phyloP scores from a whole-genome alignment of 2,888 invertebrate genomes.

The Leptopilina drosophilae region DNA sequence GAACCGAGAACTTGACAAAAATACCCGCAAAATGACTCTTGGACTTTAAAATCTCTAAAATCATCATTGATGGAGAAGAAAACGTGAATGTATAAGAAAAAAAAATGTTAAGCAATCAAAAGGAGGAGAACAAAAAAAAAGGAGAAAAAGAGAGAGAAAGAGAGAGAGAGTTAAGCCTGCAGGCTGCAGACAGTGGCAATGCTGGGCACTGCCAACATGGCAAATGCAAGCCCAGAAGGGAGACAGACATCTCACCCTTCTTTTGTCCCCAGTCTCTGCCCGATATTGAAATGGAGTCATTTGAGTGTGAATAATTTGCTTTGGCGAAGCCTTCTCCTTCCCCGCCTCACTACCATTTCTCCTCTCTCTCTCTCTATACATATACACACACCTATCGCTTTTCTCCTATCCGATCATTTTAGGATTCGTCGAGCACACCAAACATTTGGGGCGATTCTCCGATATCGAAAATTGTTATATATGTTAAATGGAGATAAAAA shows the following conservation, averaged over 20 bases:
- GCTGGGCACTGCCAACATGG: conserved; percentile 55
- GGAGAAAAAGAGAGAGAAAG: neutral
- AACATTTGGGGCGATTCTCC: conserved; percentile 29
- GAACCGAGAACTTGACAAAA: no score
- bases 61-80: no score
- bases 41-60: no score
- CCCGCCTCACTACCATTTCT: conserved; percentile 42
- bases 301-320: conserved; percentile 85
- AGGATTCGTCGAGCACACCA: conserved; percentile 32
- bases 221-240: conserved; percentile 74
- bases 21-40: no score
- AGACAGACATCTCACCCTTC: conserved; percentile 79
- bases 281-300: conserved; percentile 85
- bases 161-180: conserved; percentile 60
- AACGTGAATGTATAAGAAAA: no score
- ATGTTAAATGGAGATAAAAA: conserved; percentile 2
- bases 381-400: conserved; percentile 55
- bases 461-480: conserved; percentile 25
- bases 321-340: conserved; percentile 76
- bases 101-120: no score
- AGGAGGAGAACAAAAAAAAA: no score
- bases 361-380: no score
- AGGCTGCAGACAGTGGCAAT: conserved; percentile 70
- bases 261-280: conserved; percentile 79
- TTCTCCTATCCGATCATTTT: conserved; percentile 46